Conservation (phyloP, 2,888 invertebrate species). For the Petrophora chlorosata region DNA sequence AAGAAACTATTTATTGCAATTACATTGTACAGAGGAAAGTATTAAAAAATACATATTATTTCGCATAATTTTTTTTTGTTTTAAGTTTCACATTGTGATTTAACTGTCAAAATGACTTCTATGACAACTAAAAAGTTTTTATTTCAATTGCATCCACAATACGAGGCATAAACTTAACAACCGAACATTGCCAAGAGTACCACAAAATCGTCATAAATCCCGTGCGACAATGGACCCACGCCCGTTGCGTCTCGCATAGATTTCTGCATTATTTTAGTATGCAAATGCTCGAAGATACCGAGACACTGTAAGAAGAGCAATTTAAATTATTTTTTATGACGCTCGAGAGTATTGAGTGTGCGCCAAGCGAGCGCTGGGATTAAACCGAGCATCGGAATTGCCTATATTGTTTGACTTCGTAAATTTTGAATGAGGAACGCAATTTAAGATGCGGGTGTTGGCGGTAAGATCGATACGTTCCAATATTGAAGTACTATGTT, state of each 20-base stretch:
- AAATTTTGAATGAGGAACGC: slow-evolving; percentile 69
- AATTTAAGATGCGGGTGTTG: slow-evolving; percentile 48
- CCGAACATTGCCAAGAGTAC: slow-evolving; percentile 18
- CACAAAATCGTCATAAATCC: slow-evolving; percentile 27
- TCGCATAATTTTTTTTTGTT: too few species aligned
- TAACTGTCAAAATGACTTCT: not conserved
- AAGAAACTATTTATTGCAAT: not conserved
- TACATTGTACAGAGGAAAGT: too few species aligned
- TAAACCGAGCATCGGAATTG: slow-evolving; percentile 57
- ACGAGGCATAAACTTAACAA: slow-evolving; percentile 22
- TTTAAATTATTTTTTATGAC: slow-evolving; percentile 85
- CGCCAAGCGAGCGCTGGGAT: slow-evolving; percentile 62
- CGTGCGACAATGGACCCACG: slow-evolving; percentile 53
- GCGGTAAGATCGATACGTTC: slow-evolving; percentile 30
- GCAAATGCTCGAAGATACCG: slow-evolving; percentile 80
- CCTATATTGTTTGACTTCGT: slow-evolving; percentile 62
- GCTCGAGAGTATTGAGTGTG: slow-evolving; percentile 81
- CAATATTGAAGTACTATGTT: slow-evolving; percentile 10
- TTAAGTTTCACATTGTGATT: too few species aligned
- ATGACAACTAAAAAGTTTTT: not conserved
- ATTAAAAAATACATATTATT: too few species aligned
- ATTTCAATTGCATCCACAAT: slow-evolving; percentile 20
- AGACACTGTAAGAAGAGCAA: slow-evolving; percentile 82
- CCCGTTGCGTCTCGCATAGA: slow-evolving; percentile 75
- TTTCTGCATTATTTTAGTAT: slow-evolving; percentile 84